Evolutionary conservation across 35 echinoderm and acorn worm genomes (phyloP).

Genomic region (Hemicentrotus pulcherrimus): DNA sequence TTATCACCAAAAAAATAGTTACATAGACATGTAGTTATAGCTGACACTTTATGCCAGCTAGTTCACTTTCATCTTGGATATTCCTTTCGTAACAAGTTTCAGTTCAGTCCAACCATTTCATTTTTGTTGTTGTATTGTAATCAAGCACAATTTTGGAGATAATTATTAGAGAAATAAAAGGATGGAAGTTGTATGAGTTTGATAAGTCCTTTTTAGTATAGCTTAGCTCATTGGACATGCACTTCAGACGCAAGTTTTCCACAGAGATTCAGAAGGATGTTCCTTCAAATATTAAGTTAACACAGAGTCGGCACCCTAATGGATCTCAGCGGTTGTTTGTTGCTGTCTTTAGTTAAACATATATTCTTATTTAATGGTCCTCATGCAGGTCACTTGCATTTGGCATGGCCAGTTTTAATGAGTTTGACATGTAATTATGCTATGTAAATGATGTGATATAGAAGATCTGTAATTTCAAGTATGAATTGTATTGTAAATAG

Average conservation of each 20-base stretch:
- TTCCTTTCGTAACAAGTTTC: not conserved
- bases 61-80: not conserved
- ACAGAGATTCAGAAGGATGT: too few species aligned
- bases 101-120: not conserved
- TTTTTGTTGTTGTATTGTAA: not conserved
- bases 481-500: slow-evolving; percentile 45
- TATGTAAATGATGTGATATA: slow-evolving; percentile 36
- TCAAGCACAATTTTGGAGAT: not conserved
- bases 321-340: not conserved
- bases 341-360: not conserved
- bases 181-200: not conserved
- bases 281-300: too few species aligned
- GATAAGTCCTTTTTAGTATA: not conserved
- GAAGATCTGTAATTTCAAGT: not conserved
- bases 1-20: too few species aligned
- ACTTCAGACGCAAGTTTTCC: not conserved
- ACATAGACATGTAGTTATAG: not conserved
- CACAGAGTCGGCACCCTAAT: too few species aligned
- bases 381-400: too few species aligned
- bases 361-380: not conserved
- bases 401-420: not conserved
- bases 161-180: not conserved
- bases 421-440: slow-evolving; percentile 22
- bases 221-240: too few species aligned
- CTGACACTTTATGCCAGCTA: not conserved